A percentile compares a stretch with the other conserved stretches of the same genome.
Conservation (phyloP, 2,888 invertebrate species). For the Chrysomela aeneicollis region DNA sequence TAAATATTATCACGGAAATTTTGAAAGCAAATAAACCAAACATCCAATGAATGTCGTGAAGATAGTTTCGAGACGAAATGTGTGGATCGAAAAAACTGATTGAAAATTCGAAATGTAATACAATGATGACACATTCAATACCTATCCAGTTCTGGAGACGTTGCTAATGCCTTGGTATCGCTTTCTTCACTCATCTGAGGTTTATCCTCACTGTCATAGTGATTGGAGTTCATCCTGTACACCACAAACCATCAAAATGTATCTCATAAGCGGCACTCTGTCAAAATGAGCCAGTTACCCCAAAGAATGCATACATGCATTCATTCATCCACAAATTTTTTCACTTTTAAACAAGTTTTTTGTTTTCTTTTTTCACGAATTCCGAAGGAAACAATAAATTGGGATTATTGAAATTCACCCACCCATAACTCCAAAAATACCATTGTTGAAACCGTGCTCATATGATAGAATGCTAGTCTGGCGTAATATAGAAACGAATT, state of each 20-base stretch:
- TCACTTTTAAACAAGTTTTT: too few relatives aligned
- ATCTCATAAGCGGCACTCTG: constrained; percentile 6
- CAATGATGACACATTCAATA: constrained; percentile 41
- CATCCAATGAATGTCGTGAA: too few relatives aligned
- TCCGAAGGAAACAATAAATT: too few relatives aligned
- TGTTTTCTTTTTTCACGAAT: too few relatives aligned
- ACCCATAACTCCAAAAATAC: too few relatives aligned
- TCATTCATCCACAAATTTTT: constrained; percentile 1
- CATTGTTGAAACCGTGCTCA: not conserved
- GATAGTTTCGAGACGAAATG: not conserved
- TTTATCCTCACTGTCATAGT: constrained; percentile 47
- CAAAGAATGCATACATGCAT: not conserved
- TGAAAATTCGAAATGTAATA: not conserved
- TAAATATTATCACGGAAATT: too few relatives aligned
- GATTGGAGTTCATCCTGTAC: constrained; percentile 48
- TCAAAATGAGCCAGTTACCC: not conserved
- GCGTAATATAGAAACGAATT: not conserved
- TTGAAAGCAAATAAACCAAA: too few relatives aligned
- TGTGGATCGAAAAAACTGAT: not conserved
- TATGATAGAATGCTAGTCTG: not conserved
- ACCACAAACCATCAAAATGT: constrained; percentile 35
- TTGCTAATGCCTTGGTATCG: constrained; percentile 53
- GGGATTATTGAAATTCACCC: too few relatives aligned
- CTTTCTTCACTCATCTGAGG: constrained; percentile 52
- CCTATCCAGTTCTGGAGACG: constrained; percentile 55